Percentiles rank a stretch among this genome's conserved stretches.
Evolutionary conservation across 2,888 invertebrate genomes (phyloP).

Genomic region (Thyatira batis): DNA sequence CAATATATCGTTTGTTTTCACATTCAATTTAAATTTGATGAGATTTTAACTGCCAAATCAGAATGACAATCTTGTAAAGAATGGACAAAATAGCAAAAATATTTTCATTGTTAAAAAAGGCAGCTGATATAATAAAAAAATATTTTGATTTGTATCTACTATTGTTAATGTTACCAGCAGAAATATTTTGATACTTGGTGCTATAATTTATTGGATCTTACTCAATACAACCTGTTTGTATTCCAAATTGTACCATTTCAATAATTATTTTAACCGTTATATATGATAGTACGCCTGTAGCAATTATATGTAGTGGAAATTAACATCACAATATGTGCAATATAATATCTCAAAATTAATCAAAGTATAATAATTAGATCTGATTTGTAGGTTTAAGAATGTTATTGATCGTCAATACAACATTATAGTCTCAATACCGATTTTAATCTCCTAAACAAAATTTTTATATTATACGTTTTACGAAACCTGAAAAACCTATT

Average conservation of each 20-base stretch:
- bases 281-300: not conserved
- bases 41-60: not conserved
- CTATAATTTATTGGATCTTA: slow-evolving; percentile 30
- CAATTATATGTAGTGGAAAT: not conserved
- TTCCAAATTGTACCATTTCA: not conserved
- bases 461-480: too few relatives aligned
- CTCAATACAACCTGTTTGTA: too few relatives aligned
- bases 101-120: not conserved
- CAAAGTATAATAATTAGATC: not conserved
- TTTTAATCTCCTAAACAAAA: too few relatives aligned
- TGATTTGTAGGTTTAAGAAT: not conserved
- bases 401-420: not conserved
- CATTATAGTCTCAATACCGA: too few relatives aligned
- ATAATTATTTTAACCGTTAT: not conserved
- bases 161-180: not conserved
- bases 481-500: too few relatives aligned
- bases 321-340: not conserved
- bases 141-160: not conserved
- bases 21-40: too few relatives aligned
- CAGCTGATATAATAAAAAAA: not conserved
- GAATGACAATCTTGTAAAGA: not conserved
- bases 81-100: not conserved
- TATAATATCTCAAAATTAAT: not conserved
- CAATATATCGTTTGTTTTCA: too few relatives aligned
- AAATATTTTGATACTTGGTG: slow-evolving; percentile 25